These are phyloP conservation scores for Archaeoteleia sp. DNA, from an alignment of 2,888 invertebrate species.

Conservation along the genomic window DNA sequence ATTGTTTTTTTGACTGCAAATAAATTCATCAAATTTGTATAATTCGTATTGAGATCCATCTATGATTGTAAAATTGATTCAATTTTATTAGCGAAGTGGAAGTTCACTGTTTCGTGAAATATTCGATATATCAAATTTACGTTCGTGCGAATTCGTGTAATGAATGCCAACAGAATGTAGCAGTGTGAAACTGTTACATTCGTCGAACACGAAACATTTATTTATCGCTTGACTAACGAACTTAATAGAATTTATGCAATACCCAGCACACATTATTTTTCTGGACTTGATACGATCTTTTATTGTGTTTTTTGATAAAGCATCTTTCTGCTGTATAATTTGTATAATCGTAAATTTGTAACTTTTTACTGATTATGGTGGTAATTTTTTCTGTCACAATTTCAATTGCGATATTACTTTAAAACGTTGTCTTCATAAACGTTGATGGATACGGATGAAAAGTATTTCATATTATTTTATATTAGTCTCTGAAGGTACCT, in stretches of 20 bases:
- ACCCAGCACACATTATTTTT: too few relatives aligned
- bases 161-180: constrained; percentile 43
- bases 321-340: too few relatives aligned
- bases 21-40: constrained; percentile 40
- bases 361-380: too few relatives aligned
- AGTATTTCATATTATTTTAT: too few relatives aligned
- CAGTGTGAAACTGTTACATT: constrained; percentile 40
- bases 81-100: constrained; percentile 39
- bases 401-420: too few relatives aligned
- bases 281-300: constrained; percentile 19
- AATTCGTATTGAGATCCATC: constrained; percentile 23
- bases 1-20: constrained; percentile 32
- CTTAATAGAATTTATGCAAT: constrained; percentile 38
- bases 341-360: too few relatives aligned
- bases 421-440: too few relatives aligned
- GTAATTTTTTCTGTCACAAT: too few relatives aligned
- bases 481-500: too few relatives aligned
- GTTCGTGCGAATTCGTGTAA: constrained; percentile 43
- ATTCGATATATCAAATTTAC: constrained; percentile 34
- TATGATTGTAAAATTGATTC: constrained; percentile 27
- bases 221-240: constrained; percentile 41
- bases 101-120: constrained; percentile 45
- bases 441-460: too few relatives aligned
- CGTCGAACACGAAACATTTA: constrained; percentile 33
- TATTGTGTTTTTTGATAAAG: constrained; percentile 13